phyloP scores from a whole-genome alignment of 2,113 vertebrate species.

The Oostethus manadensis region DNA sequence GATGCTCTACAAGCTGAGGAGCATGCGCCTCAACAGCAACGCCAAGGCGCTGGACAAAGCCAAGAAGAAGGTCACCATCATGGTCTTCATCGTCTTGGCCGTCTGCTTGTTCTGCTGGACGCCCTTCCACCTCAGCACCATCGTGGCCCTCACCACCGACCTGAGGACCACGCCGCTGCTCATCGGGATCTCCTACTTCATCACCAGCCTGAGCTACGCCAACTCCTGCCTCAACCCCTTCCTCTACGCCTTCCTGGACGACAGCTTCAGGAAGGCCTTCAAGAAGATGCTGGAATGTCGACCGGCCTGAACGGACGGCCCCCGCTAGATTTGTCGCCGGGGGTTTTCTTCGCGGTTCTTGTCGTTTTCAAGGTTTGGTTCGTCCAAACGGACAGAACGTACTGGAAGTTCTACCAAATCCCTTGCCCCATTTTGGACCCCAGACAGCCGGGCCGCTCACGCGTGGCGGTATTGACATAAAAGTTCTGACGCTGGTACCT shows the following conservation, averaged over 20 bases:
- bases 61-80: constrained; percentile 84
- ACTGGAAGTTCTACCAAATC: too few species aligned
- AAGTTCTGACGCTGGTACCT: too few species aligned
- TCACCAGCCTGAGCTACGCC: constrained; percentile 88
- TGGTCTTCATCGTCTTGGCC: constrained; percentile 86
- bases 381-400: too few species aligned
- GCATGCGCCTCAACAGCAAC: constrained; percentile 81
- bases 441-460: too few species aligned
- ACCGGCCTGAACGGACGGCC: constrained; percentile 58
- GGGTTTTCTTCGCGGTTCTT: too few species aligned
- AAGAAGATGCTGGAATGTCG: constrained; percentile 77
- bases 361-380: too few species aligned
- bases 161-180: constrained; percentile 79
- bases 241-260: constrained; percentile 85
- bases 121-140: constrained; percentile 85
- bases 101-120: constrained; percentile 90
- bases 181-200: constrained; percentile 83
- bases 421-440: too few species aligned
- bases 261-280: constrained; percentile 84
- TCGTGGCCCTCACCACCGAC: constrained; percentile 84
- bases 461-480: too few species aligned
- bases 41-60: constrained; percentile 86
- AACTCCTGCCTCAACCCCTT: constrained; percentile 89
- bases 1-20: constrained; percentile 82
- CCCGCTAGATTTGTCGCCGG: too few species aligned